phyloP scores from a whole-genome alignment of 2,888 invertebrate genomes.

The Macropis europaea region DNA sequence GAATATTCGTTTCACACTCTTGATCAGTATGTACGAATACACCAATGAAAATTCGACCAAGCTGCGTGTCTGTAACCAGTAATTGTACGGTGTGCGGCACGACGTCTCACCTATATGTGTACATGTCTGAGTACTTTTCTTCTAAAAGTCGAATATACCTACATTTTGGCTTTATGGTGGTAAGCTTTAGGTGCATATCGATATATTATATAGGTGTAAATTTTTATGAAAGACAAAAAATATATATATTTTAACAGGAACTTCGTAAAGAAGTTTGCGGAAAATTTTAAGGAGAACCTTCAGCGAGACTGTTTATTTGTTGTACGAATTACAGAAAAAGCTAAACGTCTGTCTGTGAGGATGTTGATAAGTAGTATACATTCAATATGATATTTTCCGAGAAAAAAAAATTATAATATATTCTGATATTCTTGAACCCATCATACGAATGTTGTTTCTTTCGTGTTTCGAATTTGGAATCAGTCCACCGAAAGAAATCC shows the following conservation, averaged over 20 bases:
- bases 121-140: constrained; percentile 32
- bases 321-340: not conserved
- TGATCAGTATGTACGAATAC: constrained; percentile 53
- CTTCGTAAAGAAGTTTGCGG: constrained; percentile 36
- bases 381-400: not conserved
- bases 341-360: not conserved
- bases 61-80: constrained; percentile 73
- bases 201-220: constrained; percentile 58
- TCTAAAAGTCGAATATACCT: constrained; percentile 32
- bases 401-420: constrained; percentile 13
- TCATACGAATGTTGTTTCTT: not conserved
- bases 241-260: constrained; percentile 61
- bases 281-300: constrained; percentile 9
- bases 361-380: not conserved
- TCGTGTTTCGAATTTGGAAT: not conserved
- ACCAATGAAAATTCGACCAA: constrained; percentile 74
- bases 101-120: constrained; percentile 32
- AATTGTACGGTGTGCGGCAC: constrained; percentile 38
- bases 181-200: constrained; percentile 58
- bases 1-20: constrained; percentile 30
- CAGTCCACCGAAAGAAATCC: not conserved
- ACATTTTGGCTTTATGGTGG: constrained; percentile 53
- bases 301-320: constrained; percentile 17
- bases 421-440: constrained; percentile 8
- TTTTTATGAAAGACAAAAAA: constrained; percentile 51